Conservation (phyloP, 2,113 vertebrate species). For the Myiagra hebetior region DNA sequence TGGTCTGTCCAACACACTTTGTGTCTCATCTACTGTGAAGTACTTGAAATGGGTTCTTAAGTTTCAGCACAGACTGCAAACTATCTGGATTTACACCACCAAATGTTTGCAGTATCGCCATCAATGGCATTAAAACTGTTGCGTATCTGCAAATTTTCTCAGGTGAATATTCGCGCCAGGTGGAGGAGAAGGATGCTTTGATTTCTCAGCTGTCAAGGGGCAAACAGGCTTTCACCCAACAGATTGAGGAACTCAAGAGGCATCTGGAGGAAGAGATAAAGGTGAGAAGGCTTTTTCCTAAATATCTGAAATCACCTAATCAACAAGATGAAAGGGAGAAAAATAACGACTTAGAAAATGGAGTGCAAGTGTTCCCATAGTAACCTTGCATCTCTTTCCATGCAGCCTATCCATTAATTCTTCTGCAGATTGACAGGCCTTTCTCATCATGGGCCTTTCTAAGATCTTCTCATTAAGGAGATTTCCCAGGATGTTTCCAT, state of each 20-base stretch:
- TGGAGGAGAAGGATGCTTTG: background rate
- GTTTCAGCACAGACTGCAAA: accelerated
- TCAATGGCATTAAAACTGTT: background rate
- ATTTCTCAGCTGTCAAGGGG: background rate
- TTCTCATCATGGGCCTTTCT: background rate
- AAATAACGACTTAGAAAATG: background rate
- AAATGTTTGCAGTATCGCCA: accelerated
- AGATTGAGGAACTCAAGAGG: background rate
- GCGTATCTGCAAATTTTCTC: background rate
- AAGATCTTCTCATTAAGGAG: background rate
- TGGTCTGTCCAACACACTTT: background rate
- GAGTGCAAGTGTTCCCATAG: background rate
- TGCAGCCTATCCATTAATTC: background rate
- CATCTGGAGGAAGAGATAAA: background rate
- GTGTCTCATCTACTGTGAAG: accelerated
- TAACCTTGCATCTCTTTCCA: too few species aligned
- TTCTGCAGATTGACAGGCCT: background rate
- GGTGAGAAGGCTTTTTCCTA: background rate
- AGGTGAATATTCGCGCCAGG: slow-evolving; percentile 51
- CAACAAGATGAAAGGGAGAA: background rate
- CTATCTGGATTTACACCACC: accelerated
- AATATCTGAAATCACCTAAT: background rate
- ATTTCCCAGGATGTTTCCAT: background rate
- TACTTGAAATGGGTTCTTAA: background rate
- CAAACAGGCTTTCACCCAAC: background rate